A percentile compares a stretch with the other conserved stretches of the same genome.
These are phyloP conservation scores for Notolabrus celidotus DNA, from an alignment of 2,797 vertebrate species.

Conservation along the genomic window DNA sequence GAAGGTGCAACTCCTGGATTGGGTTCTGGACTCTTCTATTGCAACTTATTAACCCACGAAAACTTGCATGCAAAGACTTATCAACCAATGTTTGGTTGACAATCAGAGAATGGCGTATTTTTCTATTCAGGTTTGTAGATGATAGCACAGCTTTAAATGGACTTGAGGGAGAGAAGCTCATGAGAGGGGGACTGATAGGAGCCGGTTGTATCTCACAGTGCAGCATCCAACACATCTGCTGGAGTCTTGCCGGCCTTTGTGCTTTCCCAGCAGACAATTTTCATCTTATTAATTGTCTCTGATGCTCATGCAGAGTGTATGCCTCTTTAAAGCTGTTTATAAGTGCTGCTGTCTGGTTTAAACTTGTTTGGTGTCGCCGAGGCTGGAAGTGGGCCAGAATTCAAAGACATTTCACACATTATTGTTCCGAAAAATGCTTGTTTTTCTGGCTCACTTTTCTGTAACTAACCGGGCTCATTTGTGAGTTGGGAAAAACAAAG, in stretches of 20 bases:
- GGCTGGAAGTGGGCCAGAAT: constrained; percentile 13
- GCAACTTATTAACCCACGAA: too few species aligned
- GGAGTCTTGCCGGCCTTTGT: constrained; percentile 21
- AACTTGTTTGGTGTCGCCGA: constrained; percentile 21
- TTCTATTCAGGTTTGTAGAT: constrained; percentile 71
- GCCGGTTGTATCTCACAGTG: constrained; percentile 13
- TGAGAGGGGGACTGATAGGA: constrained; percentile 44
- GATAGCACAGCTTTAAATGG: constrained; percentile 58
- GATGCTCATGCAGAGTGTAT: constrained; percentile 25
- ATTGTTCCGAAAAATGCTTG: constrained; percentile 44
- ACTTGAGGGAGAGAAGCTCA: constrained; percentile 31
- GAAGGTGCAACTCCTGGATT: too few species aligned
- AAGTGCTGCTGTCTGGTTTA: constrained; percentile 21
- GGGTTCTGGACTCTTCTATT: too few species aligned
- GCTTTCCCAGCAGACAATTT: constrained; percentile 29
- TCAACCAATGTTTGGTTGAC: neutral
- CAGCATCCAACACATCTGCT: constrained; percentile 17
- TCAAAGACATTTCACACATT: constrained; percentile 36
- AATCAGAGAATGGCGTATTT: neutral
- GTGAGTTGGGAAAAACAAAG: constrained; percentile 17
- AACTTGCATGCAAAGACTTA: too few species aligned
- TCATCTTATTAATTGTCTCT: constrained; percentile 51
- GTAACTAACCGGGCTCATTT: constrained; percentile 41
- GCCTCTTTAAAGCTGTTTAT: constrained; percentile 27
- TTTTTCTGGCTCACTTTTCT: constrained; percentile 37